Evolutionary conservation across 1,140 invertebrate genomes (phyloP), one percentile per base, ranked within the genome.

Genomic region (Anadara kagoshimensis): DNA sequence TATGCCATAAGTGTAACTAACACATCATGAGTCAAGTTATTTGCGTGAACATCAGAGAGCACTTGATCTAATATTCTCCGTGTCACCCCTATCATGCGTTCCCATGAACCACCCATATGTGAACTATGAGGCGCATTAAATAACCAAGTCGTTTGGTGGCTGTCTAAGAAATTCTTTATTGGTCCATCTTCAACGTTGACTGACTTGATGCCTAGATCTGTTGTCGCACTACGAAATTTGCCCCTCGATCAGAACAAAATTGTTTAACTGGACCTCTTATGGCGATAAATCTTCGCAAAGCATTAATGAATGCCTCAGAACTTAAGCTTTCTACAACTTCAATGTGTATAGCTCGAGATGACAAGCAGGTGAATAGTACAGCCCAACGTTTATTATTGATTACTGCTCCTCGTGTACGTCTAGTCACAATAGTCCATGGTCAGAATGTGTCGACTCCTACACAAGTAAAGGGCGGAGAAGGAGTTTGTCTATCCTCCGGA

Each of bases 251-350:
- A n/a, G 64, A 80, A 7, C 72, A n/a, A 16, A 81, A 53, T 18
- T 69, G 36, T 53, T 24, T 68, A 10, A 80, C 72, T 53, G 53
- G 54, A 8, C 79, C 77, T 7, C 81, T 43, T 16, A 78, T 26
- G 43, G 74, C 70, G 12, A 77, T 67, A 41, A 80, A 80, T 4
- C 73, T 41, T 49, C 73, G 16, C 14, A 80, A 43, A 12, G 76
- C 78, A 41, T 80, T 82, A 22, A 82, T 78, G 57, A 79, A 80
- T 14, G 70, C 43, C n/a, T 64, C 66, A 22, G 73, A 68, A 20
- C 47, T 45, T 67, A 82, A 61, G 36, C 71, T 69, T 16, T 78
- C 75, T 41, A 82, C 47, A 26, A 82, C 47, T 61, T 82, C 72
- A 26, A 82, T 75, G 73, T 82, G 78, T 10, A 77, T 54, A 14